These are phyloP conservation scores for Lophius americanus DNA, from an alignment of 2,797 vertebrate species.

Conservation along the genomic window DNA sequence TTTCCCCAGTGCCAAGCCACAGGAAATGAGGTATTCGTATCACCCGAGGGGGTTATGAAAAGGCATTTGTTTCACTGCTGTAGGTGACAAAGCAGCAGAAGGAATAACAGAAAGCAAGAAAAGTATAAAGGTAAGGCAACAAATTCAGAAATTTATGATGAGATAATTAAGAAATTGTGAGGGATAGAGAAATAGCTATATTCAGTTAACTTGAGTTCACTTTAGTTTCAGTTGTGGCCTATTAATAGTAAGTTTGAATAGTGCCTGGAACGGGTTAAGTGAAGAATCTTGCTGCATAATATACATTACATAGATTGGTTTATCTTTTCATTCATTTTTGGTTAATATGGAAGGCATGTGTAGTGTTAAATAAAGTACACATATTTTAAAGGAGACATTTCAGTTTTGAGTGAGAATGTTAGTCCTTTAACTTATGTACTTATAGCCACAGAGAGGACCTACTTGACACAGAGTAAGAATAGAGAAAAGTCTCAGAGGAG, in stretches of 20 bases:
- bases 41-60: slow-evolving; percentile 74
- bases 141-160: slow-evolving; percentile 15
- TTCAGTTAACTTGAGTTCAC: background rate
- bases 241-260: slow-evolving; percentile 6
- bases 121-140: slow-evolving; percentile 22
- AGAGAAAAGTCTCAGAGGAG: slow-evolving; percentile 19
- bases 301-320: slow-evolving; percentile 20
- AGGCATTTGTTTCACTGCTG: slow-evolving; percentile 79
- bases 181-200: slow-evolving; percentile 5
- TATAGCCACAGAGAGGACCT: slow-evolving; percentile 15
- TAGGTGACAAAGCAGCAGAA: slow-evolving; percentile 75
- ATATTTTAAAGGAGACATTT: slow-evolving; percentile 19
- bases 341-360: slow-evolving; percentile 25
- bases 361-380: slow-evolving; percentile 27
- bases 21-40: slow-evolving; percentile 87
- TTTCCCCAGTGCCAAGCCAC: slow-evolving; percentile 70
- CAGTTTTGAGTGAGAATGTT: no score
- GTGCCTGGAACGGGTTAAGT: background rate
- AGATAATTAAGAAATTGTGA: slow-evolving; percentile 8
- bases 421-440: background rate
- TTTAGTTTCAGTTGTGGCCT: slow-evolving; percentile 11
- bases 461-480: slow-evolving; percentile 21
- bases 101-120: slow-evolving; percentile 28
- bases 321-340: slow-evolving; percentile 32
- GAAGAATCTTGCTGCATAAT: slow-evolving; percentile 13